Evolutionary conservation across 1,140 invertebrate genomes (phyloP), one percentile per base, ranked within the genome.

Genomic region (Helicoverpa armigera): DNA sequence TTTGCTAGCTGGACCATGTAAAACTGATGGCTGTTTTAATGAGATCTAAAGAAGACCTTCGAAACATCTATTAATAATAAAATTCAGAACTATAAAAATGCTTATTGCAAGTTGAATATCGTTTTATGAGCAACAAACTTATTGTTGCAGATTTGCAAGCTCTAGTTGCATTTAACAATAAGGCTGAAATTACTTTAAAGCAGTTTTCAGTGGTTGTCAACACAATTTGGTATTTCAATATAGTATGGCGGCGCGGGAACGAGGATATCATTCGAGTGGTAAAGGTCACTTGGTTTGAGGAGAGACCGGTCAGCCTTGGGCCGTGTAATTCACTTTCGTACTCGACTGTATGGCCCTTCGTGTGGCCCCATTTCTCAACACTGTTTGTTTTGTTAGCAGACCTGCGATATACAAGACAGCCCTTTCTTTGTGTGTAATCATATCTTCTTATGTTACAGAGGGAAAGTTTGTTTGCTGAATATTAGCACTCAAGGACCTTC

Each of bases 301-400:
- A 93, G 86, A 88, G 91, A 94, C 93, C 89, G 91, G 93, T 93
- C 93, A 92, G 89, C 93, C 93, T 94, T 94, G 92, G 86, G 86
- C 82, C 67, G 87, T 85, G 87, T 91, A 91, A 90, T 93, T 93
- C 92, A 93, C 93, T 94, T 93, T 94, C 93, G 93, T 87, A 90
- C 88, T 88, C 88, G 85, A 87, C 82, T 85, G 86, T 90, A 76
- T 75, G 90, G 93, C 93, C 93, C 93, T 94, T 94, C 87, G 87
- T 90, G 86, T 89, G 91, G 88, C 91, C 92, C 91, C 91, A 92
- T 94, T 94, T 92, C 91, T 87, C 85, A 88, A 89, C 83, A 81
- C 82, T 86, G 85, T 90, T 89, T 89, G 88, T 88, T 91, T 92
- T 92, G 90, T 92, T 88, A 56, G 75, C 29, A 53, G 50, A 56